Evolutionary conservation across 2,113 vertebrate genomes (phyloP).

Genomic region (Guaruba guarouba): DNA sequence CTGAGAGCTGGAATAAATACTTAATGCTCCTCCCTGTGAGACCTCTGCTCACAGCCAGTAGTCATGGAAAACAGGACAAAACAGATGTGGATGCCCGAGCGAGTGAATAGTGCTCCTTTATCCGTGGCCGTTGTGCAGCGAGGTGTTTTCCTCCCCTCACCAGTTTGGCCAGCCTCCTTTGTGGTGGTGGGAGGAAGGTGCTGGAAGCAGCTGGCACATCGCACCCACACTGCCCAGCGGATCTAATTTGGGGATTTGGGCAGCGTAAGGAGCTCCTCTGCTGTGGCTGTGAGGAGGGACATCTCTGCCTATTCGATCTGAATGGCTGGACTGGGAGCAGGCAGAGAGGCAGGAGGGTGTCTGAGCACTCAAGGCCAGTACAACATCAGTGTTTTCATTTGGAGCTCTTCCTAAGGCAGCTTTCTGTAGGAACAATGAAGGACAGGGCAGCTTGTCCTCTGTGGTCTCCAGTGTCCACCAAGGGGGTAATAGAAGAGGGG

Average conservation of each 20-base stretch:
- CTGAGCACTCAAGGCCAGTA: neutral
- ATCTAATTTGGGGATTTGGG: neutral
- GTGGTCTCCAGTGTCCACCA: fast-evolving
- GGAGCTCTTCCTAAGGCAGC: neutral
- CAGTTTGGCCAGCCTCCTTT: neutral
- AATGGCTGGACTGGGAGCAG: neutral
- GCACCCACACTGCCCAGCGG: neutral
- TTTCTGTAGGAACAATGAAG: neutral
- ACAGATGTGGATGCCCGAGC: neutral
- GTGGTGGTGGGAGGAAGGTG: neutral
- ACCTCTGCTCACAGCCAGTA: conserved; percentile 51
- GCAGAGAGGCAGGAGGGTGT: neutral
- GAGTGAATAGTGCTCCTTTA: conserved; percentile 14
- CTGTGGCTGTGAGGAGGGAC: neutral
- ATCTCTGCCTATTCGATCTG: neutral
- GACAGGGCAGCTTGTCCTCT: neutral
- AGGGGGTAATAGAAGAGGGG: neutral
- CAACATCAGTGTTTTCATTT: neutral
- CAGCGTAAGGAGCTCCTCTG: neutral
- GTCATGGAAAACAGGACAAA: conserved; percentile 63
- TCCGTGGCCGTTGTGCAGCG: neutral
- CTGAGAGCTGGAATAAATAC: conserved; percentile 41
- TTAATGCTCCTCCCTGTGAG: conserved; percentile 48
- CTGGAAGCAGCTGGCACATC: neutral
- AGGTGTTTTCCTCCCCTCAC: neutral